Evolutionary conservation across 2,888 invertebrate genomes (phyloP).

Genomic region (Incurvaria masculella): DNA sequence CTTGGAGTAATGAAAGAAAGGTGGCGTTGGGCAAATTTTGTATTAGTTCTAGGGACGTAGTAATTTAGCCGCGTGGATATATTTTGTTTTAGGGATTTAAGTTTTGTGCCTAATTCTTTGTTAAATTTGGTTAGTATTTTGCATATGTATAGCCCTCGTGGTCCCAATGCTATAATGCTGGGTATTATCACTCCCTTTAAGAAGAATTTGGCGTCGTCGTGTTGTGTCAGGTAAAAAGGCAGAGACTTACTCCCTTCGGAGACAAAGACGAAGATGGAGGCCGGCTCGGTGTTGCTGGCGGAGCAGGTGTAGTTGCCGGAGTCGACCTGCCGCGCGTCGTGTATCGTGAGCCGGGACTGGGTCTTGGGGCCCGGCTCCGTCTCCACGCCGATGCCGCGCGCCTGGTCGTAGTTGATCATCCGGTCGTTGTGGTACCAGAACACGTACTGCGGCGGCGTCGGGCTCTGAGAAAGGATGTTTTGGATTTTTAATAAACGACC

Average conservation of each 20-base stretch:
- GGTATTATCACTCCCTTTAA: no score
- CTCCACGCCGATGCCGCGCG: conserved; percentile 77
- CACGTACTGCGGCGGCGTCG: conserved; percentile 90
- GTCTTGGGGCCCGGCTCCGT: conserved; percentile 83
- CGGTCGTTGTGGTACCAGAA: conserved; percentile 95
- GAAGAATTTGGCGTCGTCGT: no score
- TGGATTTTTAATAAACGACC: no score
- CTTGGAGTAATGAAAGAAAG: no score
- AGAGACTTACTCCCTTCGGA: conserved; percentile 71
- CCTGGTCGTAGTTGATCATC: conserved; percentile 90
- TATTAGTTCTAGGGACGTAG: no score
- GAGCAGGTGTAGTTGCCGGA: conserved; percentile 91
- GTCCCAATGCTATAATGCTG: no score
- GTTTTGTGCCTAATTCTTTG: no score
- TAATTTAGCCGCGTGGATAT: no score
- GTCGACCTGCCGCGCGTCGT: conserved; percentile 78
- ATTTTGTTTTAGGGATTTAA: no score
- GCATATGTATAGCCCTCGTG: no score
- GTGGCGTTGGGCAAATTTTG: no score
- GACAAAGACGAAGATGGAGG: conserved; percentile 86
- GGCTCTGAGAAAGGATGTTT: conserved; percentile 63
- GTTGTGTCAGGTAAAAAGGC: background rate
- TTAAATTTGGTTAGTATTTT: no score
- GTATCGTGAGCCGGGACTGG: conserved; percentile 81
- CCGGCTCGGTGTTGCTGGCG: conserved; percentile 86